phyloP scores from a whole-genome alignment of 2,888 invertebrate species.

The Subacronicta megacephala region DNA sequence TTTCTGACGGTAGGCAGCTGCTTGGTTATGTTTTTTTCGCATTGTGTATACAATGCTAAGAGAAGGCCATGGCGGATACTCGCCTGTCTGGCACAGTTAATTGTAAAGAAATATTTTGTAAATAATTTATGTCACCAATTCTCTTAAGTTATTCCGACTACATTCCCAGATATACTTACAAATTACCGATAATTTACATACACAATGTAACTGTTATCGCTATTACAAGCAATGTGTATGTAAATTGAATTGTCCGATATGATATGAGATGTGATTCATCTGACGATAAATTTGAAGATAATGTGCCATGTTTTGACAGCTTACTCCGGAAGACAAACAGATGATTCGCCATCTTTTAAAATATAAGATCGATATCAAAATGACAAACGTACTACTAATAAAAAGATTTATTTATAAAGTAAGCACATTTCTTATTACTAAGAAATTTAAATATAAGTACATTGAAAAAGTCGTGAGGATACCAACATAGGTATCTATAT shows the following conservation, averaged over 20 bases:
- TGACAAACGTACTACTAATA: neutral
- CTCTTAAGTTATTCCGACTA: neutral
- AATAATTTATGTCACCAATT: conserved; percentile 1
- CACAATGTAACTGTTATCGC: conserved; percentile 18
- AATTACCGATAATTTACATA: conserved; percentile 25
- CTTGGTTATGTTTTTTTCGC: too few species aligned
- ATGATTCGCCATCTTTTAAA: conserved; percentile 7
- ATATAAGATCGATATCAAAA: conserved; percentile 3
- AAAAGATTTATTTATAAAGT: conserved; percentile 4
- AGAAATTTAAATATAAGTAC: neutral
- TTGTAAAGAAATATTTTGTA: too few species aligned
- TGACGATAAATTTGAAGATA: conserved; percentile 28
- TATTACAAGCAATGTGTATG: conserved; percentile 29
- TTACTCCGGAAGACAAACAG: conserved; percentile 22
- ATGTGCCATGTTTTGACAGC: neutral
- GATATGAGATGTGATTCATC: conserved; percentile 24
- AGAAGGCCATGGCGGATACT: too few species aligned
- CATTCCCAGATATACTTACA: neutral
- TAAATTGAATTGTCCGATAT: conserved; percentile 28
- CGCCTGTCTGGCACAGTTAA: too few species aligned
- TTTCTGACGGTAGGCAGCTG: too few species aligned
- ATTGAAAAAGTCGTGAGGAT: neutral
- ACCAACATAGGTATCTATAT: neutral
- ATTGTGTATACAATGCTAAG: too few species aligned
- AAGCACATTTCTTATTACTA: too few species aligned